Evolutionary conservation across 2,797 vertebrate species (phyloP).

Genomic region (Petrocephalus schoutedeni): DNA sequence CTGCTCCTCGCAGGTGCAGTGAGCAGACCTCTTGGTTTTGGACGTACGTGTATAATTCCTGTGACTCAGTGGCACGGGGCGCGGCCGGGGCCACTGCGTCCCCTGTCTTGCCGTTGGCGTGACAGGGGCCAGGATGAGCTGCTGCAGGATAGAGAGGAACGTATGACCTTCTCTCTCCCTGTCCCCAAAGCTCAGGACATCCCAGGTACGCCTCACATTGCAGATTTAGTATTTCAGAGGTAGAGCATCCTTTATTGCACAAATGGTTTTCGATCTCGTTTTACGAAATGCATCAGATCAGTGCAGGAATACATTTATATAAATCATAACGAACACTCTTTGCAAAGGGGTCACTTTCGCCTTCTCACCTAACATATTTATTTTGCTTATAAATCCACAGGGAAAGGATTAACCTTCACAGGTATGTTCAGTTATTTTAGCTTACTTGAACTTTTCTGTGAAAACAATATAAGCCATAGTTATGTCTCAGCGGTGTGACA

Average conservation of each 20-base stretch:
- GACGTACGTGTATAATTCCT: constrained; percentile 17
- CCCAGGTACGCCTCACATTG: neutral
- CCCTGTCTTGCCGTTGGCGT: neutral
- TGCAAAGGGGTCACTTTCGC: neutral
- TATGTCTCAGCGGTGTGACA: neutral
- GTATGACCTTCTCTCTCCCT: neutral
- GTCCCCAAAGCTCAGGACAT: neutral
- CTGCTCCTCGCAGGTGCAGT: neutral
- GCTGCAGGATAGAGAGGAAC: neutral
- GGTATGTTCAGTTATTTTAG: neutral
- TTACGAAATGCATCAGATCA: neutral
- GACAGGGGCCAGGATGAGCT: neutral
- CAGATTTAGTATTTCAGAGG: neutral
- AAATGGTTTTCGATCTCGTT: neutral
- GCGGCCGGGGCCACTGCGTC: neutral
- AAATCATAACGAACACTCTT: neutral
- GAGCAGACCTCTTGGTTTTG: constrained; percentile 1
- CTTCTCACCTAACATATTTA: neutral
- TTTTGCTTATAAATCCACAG: neutral
- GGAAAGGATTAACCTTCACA: neutral
- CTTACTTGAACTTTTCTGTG: neutral
- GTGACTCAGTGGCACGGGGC: neutral
- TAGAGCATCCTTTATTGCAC: neutral
- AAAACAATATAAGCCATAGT: neutral
- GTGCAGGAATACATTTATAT: neutral